Percentiles rank a stretch among this genome's conserved stretches.
Conservation (phyloP, 2,113 vertebrate genomes). For the Mustela nigripes region DNA sequence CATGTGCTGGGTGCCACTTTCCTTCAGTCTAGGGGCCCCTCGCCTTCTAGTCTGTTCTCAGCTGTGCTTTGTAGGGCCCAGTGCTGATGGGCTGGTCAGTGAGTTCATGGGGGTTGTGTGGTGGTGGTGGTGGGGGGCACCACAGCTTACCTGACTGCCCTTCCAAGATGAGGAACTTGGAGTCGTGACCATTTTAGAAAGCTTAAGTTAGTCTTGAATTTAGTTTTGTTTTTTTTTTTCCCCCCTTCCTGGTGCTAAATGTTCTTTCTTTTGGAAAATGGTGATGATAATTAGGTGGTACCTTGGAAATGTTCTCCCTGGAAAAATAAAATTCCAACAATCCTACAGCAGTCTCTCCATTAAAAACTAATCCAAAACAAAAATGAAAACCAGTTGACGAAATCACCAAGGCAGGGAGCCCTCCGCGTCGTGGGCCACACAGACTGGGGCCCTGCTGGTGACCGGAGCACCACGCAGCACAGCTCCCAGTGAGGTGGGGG, state of each 20-base stretch:
- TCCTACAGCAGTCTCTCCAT: not conserved
- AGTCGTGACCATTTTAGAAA: not conserved
- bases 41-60: not conserved
- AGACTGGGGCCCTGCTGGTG: not conserved
- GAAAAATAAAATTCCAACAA: constrained; percentile 14
- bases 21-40: not conserved
- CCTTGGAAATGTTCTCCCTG: not conserved
- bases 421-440: not conserved
- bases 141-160: not conserved
- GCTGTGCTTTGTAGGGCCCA: not conserved
- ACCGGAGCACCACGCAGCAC: fast-evolving
- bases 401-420: not conserved
- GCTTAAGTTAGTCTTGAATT: not conserved
- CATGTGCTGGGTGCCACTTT: not conserved
- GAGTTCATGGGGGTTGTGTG: not conserved
- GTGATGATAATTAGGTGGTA: not conserved
- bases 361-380: constrained; percentile 4
- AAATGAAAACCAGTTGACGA: not conserved
- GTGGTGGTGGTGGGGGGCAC: not conserved
- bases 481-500: not conserved
- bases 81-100: not conserved
- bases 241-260: not conserved
- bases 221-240: too few species aligned
- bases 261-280: constrained; percentile 4
- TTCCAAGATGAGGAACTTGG: not conserved